These are phyloP conservation scores for Enteromius argenteus DNA, from an alignment of 2,797 vertebrate species.

Conservation along the genomic window DNA sequence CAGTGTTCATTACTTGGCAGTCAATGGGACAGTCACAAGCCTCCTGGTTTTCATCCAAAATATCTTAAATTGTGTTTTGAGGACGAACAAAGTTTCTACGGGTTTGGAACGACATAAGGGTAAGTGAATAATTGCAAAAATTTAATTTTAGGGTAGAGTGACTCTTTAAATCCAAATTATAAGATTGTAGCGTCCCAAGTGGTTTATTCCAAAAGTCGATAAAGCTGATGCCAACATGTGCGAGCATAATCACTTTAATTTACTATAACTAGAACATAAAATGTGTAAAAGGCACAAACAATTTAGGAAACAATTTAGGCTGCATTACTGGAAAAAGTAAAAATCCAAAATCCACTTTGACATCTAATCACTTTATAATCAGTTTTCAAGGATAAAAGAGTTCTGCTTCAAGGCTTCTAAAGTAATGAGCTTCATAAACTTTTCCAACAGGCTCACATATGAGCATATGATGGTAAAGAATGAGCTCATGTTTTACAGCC, in stretches of 20 bases:
- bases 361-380: not conserved
- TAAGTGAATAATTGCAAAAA: too few species aligned
- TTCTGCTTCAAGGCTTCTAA: not conserved
- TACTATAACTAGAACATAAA: conserved; percentile 7
- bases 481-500: conserved; percentile 18
- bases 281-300: conserved; percentile 15
- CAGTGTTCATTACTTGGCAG: too few species aligned
- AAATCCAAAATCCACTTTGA: not conserved
- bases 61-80: too few species aligned
- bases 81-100: too few species aligned
- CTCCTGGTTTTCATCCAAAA: too few species aligned
- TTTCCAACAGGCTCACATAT: not conserved
- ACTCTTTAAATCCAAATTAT: not conserved
- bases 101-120: too few species aligned
- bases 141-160: too few species aligned
- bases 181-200: not conserved
- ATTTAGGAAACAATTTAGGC: conserved; percentile 1
- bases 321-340: conserved; percentile 18
- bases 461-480: not conserved
- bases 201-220: not conserved
- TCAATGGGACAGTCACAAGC: too few species aligned
- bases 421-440: conserved; percentile 19
- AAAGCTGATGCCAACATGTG: not conserved
- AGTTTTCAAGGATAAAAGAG: conserved; percentile 1
- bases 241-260: not conserved